Conservation (phyloP, 2,888 invertebrate genomes). For the Girardia tigrina region DNA sequence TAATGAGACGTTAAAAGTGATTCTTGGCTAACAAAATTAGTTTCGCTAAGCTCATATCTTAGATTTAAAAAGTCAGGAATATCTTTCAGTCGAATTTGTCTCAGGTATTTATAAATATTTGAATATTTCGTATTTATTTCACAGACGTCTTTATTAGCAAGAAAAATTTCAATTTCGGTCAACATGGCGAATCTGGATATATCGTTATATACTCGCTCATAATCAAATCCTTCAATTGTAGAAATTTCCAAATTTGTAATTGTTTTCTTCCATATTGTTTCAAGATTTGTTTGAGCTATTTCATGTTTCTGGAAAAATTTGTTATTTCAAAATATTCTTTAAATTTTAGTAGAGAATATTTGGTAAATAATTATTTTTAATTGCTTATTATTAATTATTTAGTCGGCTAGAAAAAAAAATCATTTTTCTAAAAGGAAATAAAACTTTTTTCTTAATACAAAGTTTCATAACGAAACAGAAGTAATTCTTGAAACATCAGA, state of each 20-base stretch:
- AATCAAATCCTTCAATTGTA: constrained; percentile 43
- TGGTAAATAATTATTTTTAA: too few relatives aligned
- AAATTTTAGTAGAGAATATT: too few relatives aligned
- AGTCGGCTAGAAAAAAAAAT: too few relatives aligned
- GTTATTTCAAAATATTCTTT: too few relatives aligned
- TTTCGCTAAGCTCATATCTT: constrained; percentile 10
- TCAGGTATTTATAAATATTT: background rate
- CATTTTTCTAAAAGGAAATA: too few relatives aligned
- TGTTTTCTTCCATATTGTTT: background rate
- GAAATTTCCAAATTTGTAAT: background rate
- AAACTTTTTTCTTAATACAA: too few relatives aligned
- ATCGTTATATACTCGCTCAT: constrained; percentile 63
- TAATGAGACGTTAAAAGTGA: constrained; percentile 9
- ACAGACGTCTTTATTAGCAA: constrained; percentile 17
- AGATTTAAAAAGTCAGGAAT: background rate
- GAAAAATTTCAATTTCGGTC: constrained; percentile 30
- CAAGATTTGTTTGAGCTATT: background rate
- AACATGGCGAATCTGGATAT: constrained; percentile 52
- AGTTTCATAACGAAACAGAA: too few relatives aligned
- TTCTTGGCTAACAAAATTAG: constrained; percentile 8
- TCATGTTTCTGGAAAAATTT: background rate
- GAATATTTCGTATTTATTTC: background rate
- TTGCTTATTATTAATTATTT: too few relatives aligned
- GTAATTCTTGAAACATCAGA: too few relatives aligned
- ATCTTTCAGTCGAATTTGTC: background rate